These are phyloP conservation scores for Pyrgilauda ruficollis DNA, from an alignment of 2,113 vertebrate species.

Conservation along the genomic window DNA sequence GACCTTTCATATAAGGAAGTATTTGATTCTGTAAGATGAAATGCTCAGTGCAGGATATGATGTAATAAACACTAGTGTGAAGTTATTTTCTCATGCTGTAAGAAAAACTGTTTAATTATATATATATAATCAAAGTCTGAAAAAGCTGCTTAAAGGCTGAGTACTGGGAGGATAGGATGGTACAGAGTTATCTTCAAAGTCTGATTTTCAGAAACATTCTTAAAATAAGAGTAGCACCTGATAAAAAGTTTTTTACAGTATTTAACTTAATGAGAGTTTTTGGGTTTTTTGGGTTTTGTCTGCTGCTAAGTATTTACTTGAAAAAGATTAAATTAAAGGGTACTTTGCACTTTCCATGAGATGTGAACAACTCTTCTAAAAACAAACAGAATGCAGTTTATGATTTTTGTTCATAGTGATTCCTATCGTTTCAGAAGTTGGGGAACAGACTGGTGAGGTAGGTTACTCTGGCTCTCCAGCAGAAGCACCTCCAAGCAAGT, in stretches of 20 bases:
- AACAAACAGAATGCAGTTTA: neutral
- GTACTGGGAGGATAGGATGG: neutral
- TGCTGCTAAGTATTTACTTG: neutral
- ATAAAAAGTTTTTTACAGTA: neutral
- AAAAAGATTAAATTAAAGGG: neutral
- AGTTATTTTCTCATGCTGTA: neutral
- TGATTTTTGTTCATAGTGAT: constrained; percentile 44
- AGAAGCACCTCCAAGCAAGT: constrained; percentile 95
- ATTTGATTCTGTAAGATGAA: neutral
- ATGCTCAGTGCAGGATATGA: neutral
- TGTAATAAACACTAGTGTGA: neutral
- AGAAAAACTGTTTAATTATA: neutral
- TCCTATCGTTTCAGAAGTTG: constrained; percentile 76
- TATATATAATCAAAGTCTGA: neutral
- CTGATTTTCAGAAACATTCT: neutral
- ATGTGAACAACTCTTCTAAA: neutral
- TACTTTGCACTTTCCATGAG: neutral
- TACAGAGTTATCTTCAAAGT: neutral
- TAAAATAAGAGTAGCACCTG: neutral
- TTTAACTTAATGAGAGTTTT: neutral
- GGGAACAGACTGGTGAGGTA: constrained; percentile 86
- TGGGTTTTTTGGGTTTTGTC: neutral
- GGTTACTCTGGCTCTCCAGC: constrained; percentile 91
- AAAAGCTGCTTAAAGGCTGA: neutral
- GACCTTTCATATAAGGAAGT: neutral